Conservation (phyloP, 2,888 invertebrate genomes). For the Thymelicus lineola region DNA sequence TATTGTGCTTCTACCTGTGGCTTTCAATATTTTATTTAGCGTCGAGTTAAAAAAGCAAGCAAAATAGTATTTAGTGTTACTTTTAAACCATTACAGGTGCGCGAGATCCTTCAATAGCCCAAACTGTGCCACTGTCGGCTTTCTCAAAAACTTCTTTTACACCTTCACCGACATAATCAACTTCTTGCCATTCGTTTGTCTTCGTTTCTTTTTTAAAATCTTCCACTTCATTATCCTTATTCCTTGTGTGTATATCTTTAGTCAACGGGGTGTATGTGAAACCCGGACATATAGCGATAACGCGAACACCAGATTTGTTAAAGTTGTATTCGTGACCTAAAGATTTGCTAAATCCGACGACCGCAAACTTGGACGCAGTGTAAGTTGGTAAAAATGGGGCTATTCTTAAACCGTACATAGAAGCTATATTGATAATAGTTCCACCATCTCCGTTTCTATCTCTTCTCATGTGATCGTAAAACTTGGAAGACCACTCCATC, state of each 20-base stretch:
- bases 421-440: slow-evolving; percentile 85
- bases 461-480: slow-evolving; percentile 81
- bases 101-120: slow-evolving; percentile 44
- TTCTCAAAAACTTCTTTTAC: slow-evolving; percentile 52
- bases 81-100: neutral
- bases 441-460: slow-evolving; percentile 84
- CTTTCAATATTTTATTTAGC: too few species aligned
- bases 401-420: slow-evolving; percentile 80
- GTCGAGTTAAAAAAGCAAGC: too few species aligned
- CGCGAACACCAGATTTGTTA: slow-evolving; percentile 70
- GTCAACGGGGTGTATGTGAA: slow-evolving; percentile 61
- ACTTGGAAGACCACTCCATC: slow-evolving; percentile 70
- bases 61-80: too few species aligned
- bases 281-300: slow-evolving; percentile 72
- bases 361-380: slow-evolving; percentile 82
- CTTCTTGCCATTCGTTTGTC: slow-evolving; percentile 46
- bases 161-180: slow-evolving; percentile 49
- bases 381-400: slow-evolving; percentile 76
- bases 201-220: slow-evolving; percentile 40
- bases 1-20: too few species aligned
- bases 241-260: slow-evolving; percentile 32
- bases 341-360: slow-evolving; percentile 73
- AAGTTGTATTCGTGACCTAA: slow-evolving; percentile 67
- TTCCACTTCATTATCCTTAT: slow-evolving; percentile 37
- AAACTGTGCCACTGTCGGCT: slow-evolving; percentile 72